These are phyloP conservation scores for Leptopilina clavipes DNA, from an alignment of 1,140 invertebrate genomes.

Conservation along the genomic window DNA sequence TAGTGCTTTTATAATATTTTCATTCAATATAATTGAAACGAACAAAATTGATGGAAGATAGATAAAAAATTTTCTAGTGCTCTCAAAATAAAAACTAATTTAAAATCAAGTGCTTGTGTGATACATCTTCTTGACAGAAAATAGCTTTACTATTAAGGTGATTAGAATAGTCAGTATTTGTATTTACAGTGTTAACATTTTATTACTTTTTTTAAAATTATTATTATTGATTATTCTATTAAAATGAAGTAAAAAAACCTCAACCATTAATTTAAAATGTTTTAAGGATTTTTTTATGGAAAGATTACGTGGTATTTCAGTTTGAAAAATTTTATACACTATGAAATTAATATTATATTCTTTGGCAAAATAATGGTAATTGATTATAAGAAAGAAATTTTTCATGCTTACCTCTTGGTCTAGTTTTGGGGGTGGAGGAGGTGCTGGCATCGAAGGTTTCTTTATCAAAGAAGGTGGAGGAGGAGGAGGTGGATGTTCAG, in stretches of 20 bases:
- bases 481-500: constrained; percentile 75
- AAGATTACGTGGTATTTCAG: constrained; percentile 34
- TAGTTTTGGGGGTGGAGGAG: constrained; percentile 75
- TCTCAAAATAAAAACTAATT: not conserved
- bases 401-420: constrained; percentile 79
- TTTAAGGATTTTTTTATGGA: constrained; percentile 24
- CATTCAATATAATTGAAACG: not conserved
- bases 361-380: not conserved
- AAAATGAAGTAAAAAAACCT: constrained; percentile 32
- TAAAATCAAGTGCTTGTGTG: not conserved
- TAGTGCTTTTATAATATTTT: not conserved
- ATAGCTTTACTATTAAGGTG: constrained; percentile 3
- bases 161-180: not conserved
- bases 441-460: constrained; percentile 69
- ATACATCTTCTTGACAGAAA: not conserved
- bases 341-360: constrained; percentile 32
- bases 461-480: constrained; percentile 70
- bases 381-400: not conserved
- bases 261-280: constrained; percentile 34
- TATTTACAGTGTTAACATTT: constrained; percentile 24
- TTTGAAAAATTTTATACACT: not conserved
- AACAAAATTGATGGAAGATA: not conserved
- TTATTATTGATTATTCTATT: constrained; percentile 34
- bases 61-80: not conserved
- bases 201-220: no score